Base-by-base conservation (phyloP, 92 coral and sea anemone species). In the Metridium senile region DNA sequence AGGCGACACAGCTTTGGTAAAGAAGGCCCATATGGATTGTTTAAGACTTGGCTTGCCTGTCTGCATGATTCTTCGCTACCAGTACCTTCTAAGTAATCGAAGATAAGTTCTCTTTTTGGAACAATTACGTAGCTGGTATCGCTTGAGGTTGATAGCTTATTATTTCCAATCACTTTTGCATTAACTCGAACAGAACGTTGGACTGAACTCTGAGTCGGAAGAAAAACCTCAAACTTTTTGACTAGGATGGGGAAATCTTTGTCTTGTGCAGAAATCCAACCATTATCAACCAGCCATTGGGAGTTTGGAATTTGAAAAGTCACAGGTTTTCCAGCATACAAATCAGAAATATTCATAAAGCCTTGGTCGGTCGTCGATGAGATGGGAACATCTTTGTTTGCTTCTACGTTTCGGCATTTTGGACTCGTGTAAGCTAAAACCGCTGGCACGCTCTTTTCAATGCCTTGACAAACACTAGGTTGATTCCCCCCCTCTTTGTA, bases 401-500 rank as follows among this genome's bases (percentile, higher is more conserved):
- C 71, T 19, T 71, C 72, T 13, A 62, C 32, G 63, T 71, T 62
- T 72, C 78, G 71, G 65, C 84, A 80, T 4, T 16, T 9, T 71
- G 71, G 71, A 45, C 78, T 62, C 1, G 46, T 52, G 39, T 74
- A 58, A 6, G 80, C 33, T 30, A 49, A 73, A 1, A 81, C 74
- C 18, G 26, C 30, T 22, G 85, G 68, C 68, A 65, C 53, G 68
- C 31, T 30, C 2, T 33, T 81, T 70, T 64, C 45, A 30, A 57
- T 6, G 0, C 80, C 80, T 65, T 81, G 19, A 62, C 85, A 81
- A 11, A 81, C 80, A 29, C 68, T 72, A 10, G 85, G 80, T 25
- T 43, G 73, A 49, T 28, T 35, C 47, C 80, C 85, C 9, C 85
- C 85, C 63, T 74, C 80, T 35, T 74, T 72, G 80, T 81, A 81